Percentiles rank a stretch among this genome's conserved stretches.
These are phyloP conservation scores for Plectropomus leopardus DNA, from an alignment of 2,113 vertebrate species.

Conservation along the genomic window DNA sequence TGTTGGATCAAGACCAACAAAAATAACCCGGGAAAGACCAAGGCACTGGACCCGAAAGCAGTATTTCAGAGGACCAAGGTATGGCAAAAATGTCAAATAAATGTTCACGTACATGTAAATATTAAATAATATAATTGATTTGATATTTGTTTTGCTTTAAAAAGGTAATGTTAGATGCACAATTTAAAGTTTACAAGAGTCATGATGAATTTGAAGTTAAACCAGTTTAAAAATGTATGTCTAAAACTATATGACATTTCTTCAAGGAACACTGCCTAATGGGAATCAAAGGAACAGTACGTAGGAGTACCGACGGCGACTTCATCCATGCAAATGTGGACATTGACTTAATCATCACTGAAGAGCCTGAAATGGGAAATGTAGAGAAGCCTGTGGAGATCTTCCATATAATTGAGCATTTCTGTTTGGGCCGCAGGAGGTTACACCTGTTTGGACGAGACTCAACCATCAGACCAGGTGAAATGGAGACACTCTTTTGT, in stretches of 20 bases:
- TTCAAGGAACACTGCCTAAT: conserved; percentile 97
- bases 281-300: conserved; percentile 98
- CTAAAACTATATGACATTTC: background rate
- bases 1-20: conserved; percentile 99
- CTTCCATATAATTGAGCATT: conserved; percentile 98
- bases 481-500: background rate
- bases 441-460: conserved; percentile 97
- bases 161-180: background rate
- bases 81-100: conserved; percentile 32
- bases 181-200: background rate
- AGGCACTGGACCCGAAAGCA: conserved; percentile 96
- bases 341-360: conserved; percentile 98
- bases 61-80: conserved; percentile 99
- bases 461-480: conserved; percentile 96
- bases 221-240: background rate
- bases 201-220: background rate
- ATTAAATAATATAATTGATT: background rate
- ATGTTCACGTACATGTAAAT: background rate
- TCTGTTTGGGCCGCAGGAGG: conserved; percentile 94
- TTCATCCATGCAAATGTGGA: conserved; percentile 99
- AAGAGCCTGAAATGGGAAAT: conserved; percentile 98
- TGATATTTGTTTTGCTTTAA: background rate
- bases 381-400: conserved; percentile 99
- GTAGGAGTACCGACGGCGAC: conserved; percentile 95
- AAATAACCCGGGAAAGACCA: conserved; percentile 98